These are phyloP conservation scores for Nymphalis urticae DNA, from an alignment of 2,888 invertebrate genomes.

Conservation along the genomic window DNA sequence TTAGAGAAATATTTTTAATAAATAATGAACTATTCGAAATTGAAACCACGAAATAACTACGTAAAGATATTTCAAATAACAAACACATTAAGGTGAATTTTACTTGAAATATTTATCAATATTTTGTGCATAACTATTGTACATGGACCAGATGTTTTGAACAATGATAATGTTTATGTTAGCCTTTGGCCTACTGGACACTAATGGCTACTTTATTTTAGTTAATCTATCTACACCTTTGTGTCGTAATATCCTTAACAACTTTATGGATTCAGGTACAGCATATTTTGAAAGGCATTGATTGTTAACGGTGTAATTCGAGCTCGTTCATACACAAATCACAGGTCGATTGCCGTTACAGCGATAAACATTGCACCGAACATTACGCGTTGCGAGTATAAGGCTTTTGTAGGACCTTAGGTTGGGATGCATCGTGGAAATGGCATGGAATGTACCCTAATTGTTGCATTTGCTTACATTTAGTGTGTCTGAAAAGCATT, in stretches of 20 bases:
- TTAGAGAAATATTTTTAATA: not conserved
- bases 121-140: constrained; percentile 18
- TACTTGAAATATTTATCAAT: constrained; percentile 29
- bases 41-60: not conserved
- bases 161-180: constrained; percentile 36
- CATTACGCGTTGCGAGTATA: constrained; percentile 8
- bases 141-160: constrained; percentile 23
- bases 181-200: constrained; percentile 34
- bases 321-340: constrained; percentile 44
- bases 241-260: constrained; percentile 39
- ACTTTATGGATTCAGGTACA: constrained; percentile 37
- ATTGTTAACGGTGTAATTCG: constrained; percentile 36
- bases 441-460: too few relatives aligned
- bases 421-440: not conserved
- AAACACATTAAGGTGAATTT: constrained; percentile 25
- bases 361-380: constrained; percentile 46
- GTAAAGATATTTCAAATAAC: constrained; percentile 16
- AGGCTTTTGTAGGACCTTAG: not conserved
- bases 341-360: constrained; percentile 49
- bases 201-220: constrained; percentile 41
- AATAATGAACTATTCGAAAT: not conserved
- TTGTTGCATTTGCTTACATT: too few relatives aligned
- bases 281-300: constrained; percentile 36
- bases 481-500: too few relatives aligned
- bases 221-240: constrained; percentile 40